Conservation (phyloP, 2,797 vertebrate species). For the Serranus cabrilla region DNA sequence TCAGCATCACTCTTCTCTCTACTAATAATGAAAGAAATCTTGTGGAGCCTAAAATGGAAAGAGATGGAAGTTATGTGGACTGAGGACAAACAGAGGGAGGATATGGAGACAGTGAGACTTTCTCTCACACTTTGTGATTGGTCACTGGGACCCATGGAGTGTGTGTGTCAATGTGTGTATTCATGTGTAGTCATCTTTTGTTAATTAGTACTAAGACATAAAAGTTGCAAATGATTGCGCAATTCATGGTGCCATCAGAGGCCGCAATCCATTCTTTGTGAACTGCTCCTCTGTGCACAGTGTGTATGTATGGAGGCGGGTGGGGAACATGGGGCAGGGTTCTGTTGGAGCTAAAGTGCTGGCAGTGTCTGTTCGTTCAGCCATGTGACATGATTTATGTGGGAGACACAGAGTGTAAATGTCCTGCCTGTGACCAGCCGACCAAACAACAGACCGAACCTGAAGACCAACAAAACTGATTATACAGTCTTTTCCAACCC, state of each 20-base stretch:
- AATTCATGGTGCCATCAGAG: too few relatives aligned
- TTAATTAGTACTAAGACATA: too few relatives aligned
- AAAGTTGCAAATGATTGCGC: too few relatives aligned
- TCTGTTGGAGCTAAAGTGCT: slow-evolving; percentile 62
- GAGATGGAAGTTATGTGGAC: slow-evolving; percentile 25
- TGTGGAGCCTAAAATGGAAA: slow-evolving; percentile 10
- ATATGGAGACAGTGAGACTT: slow-evolving; percentile 1
- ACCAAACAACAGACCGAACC: slow-evolving; percentile 68
- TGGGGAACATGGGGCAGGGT: slow-evolving; percentile 34
- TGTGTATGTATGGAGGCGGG: slow-evolving; percentile 30
- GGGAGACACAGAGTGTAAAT: slow-evolving; percentile 74
- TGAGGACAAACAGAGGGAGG: not conserved
- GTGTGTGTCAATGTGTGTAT: slow-evolving; percentile 14
- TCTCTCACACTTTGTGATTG: slow-evolving; percentile 11
- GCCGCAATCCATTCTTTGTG: too few relatives aligned
- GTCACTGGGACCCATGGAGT: slow-evolving; percentile 12
- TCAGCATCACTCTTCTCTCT: slow-evolving; percentile 28
- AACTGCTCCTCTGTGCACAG: not conserved
- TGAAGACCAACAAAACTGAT: slow-evolving; percentile 67
- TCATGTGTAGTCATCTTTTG: too few relatives aligned
- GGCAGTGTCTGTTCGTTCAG: slow-evolving; percentile 72
- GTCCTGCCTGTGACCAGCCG: slow-evolving; percentile 78
- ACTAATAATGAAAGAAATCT: slow-evolving; percentile 34
- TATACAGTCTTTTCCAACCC: slow-evolving; percentile 58
- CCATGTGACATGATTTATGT: slow-evolving; percentile 85